Evolutionary conservation across 2,797 vertebrate genomes (phyloP).

Genomic region (Syngnathus acus): DNA sequence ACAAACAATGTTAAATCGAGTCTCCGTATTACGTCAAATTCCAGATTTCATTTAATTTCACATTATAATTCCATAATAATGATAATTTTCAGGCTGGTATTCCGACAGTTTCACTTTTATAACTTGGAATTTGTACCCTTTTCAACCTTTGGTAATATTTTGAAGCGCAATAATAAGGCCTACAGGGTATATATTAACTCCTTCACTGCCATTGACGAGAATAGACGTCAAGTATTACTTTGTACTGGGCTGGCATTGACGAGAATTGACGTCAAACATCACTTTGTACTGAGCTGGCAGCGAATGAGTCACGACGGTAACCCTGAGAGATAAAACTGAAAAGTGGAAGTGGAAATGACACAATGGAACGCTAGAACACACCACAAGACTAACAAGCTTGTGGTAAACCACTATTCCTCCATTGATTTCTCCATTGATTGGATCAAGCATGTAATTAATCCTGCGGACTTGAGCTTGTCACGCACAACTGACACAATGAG

Average conservation of each 20-base stretch:
- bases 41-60: neutral
- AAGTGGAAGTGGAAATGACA: neutral
- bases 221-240: too few species aligned
- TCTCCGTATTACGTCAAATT: neutral
- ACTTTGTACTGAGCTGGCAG: too few species aligned
- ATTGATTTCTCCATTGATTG: conserved; percentile 6
- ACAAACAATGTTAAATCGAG: neutral
- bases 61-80: neutral
- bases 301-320: neutral
- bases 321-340: neutral
- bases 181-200: neutral
- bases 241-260: too few species aligned
- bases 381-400: neutral
- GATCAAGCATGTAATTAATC: conserved; percentile 4
- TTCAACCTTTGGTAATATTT: neutral
- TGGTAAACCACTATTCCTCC: neutral
- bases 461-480: neutral
- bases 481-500: conserved; percentile 3
- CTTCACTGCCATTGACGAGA: too few species aligned
- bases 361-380: neutral
- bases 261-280: too few species aligned
- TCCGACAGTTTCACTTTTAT: neutral
- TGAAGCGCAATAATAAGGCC: neutral
- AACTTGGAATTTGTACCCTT: neutral
- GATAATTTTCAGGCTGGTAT: neutral